Evolutionary conservation across 64 coral and sea anemone genomes (phyloP).

Genomic region (Montipora efflorescens): DNA sequence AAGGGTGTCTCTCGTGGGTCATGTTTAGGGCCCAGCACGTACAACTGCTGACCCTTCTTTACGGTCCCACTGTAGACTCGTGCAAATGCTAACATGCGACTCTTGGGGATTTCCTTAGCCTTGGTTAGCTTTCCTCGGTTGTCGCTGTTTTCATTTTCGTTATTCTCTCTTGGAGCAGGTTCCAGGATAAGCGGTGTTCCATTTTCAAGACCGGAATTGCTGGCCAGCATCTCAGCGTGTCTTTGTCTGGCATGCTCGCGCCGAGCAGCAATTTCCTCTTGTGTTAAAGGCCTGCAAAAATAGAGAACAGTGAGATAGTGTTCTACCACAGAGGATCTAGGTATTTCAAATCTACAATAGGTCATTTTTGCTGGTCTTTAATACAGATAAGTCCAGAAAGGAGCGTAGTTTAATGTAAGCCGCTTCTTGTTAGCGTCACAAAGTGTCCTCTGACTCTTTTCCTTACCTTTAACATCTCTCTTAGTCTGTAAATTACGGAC

Average conservation of each 20-base stretch:
- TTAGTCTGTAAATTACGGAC: no score
- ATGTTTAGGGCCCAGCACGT: conserved; percentile 92
- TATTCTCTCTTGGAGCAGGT: neutral
- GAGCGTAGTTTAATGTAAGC: no score
- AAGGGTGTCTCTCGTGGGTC: conserved; percentile 58
- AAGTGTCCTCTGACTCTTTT: no score
- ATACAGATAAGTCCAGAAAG: no score
- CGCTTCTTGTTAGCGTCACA: no score
- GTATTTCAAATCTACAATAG: no score
- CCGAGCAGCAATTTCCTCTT: conserved; percentile 89
- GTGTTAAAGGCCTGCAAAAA: conserved; percentile 85
- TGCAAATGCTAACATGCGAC: conserved; percentile 91
- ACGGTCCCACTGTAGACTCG: conserved; percentile 92
- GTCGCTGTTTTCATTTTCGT: conserved; percentile 33
- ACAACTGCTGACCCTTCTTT: conserved; percentile 82
- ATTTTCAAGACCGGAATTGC: conserved; percentile 22
- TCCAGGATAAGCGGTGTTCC: conserved; percentile 5
- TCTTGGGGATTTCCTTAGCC: conserved; percentile 45
- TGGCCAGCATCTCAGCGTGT: conserved; percentile 81
- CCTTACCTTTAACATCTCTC: no score
- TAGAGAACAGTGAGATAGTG: neutral
- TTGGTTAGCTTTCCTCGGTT: neutral
- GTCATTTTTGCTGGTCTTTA: no score
- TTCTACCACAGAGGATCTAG: neutral
- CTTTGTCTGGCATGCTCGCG: conserved; percentile 90